Evolutionary conservation across 2,888 invertebrate genomes (phyloP).

Genomic region (Thecocarcelia acutangulata): DNA sequence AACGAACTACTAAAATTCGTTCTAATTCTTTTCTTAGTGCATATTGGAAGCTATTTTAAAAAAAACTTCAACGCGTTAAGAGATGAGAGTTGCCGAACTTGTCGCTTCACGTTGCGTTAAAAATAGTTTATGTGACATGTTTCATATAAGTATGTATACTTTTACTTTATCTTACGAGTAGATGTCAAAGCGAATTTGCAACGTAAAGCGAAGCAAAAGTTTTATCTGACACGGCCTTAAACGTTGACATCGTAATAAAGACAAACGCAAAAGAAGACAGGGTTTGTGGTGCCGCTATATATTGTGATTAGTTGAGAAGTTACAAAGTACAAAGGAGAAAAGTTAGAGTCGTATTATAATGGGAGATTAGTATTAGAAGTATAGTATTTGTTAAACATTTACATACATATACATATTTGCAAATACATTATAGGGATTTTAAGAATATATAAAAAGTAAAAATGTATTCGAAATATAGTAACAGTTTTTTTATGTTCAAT

Average conservation of each 20-base stretch:
- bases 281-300: constrained; percentile 49
- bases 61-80: no score
- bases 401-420: constrained; percentile 33
- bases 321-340: constrained; percentile 29
- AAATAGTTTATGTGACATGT: no score
- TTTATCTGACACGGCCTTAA: background rate
- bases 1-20: no score
- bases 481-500: constrained; percentile 13
- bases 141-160: no score
- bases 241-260: constrained; percentile 15
- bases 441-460: constrained; percentile 36
- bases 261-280: constrained; percentile 3
- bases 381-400: constrained; percentile 35
- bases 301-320: constrained; percentile 44
- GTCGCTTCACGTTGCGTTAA: no score
- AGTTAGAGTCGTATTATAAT: constrained; percentile 25
- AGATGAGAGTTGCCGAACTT: no score
- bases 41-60: no score
- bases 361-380: constrained; percentile 42
- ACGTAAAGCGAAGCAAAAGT: no score
- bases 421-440: constrained; percentile 34
- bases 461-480: constrained; percentile 25
- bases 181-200: no score
- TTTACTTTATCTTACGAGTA: no score
- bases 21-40: no score